Base-by-base conservation (phyloP, 2,797 vertebrate species). In the Thamnophis elegans region DNA sequence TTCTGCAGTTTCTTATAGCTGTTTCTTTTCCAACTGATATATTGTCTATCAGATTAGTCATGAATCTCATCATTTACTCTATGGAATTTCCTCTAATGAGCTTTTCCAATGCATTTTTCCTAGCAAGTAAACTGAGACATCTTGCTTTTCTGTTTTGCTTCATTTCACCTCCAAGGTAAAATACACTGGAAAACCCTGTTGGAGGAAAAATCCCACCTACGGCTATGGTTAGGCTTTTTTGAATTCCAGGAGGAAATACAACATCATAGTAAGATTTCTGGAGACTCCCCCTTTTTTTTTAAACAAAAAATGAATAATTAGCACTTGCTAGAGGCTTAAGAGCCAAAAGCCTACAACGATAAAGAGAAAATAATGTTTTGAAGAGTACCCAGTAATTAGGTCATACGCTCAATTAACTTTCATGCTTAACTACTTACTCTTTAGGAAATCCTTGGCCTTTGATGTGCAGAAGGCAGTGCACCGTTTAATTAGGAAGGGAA, bases 361-460 rank as follows among this genome's bases (percentile, higher is more conserved):
- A 95, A 95, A 94, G 87, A 89, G 85, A 93, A 93, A 95, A 85
- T 56, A 55, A 94, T 91, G 94, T 93, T 90, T 94, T 95, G 93
- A 93, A 94, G 87, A 94, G 93, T 73, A 87, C 92, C 92, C 93
- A 94, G 95, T 96, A 97, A 97, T 96, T 95, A 97, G 96, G 96
- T 96, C 92, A 95, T 73, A 93, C 55, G 95, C 95, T 96, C 95
- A 94, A 96, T 96, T 95, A 94, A 95, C 95, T 96, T 95, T 96
- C 94, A 91, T 92, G 96, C 93, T 97, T 95, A 95, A 93, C 94
- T 96, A 90, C 95, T 96, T 94, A 94, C 94, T 96, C 96, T 95
- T 94, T 89, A 91, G 95, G 94, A 96, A 96, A 95, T 47, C 89
- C 87, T 94, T 88, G 90, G 92, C 73, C 97, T 97, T 95, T 96